These are phyloP conservation scores for Dromius quadrimaculatus DNA, from an alignment of 2,888 invertebrate species.

Conservation along the genomic window DNA sequence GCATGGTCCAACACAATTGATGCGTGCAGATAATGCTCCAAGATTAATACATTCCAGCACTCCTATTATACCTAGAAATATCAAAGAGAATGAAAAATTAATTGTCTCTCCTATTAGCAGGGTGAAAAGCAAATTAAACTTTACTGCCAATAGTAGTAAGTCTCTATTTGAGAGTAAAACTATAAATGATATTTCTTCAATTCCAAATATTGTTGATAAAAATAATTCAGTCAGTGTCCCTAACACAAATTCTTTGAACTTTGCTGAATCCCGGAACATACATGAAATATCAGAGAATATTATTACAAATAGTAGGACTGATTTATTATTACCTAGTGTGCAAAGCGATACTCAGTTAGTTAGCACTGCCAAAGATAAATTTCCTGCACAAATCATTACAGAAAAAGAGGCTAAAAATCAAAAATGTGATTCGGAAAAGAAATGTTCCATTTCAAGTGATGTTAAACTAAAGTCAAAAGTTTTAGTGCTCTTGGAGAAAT, in stretches of 20 bases:
- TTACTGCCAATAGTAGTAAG: conserved; percentile 6
- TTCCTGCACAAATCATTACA: too few species aligned
- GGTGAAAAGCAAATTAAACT: background rate
- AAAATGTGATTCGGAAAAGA: too few species aligned
- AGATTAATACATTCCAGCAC: conserved; percentile 47
- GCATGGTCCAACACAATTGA: conserved; percentile 15
- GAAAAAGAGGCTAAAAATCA: too few species aligned
- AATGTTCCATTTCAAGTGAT: conserved; percentile 36
- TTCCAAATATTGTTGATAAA: conserved; percentile 1
- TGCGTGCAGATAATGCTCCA: conserved; percentile 42
- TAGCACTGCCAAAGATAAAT: too few species aligned
- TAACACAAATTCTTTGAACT: too few species aligned
- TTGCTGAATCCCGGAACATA: too few species aligned
- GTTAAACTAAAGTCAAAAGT: conserved; percentile 52
- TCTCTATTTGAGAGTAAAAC: conserved; percentile 19
- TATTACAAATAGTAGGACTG: too few species aligned
- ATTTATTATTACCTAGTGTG: too few species aligned
- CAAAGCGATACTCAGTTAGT: too few species aligned
- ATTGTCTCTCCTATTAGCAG: conserved; percentile 26
- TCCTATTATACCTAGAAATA: conserved; percentile 17
- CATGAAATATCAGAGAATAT: too few species aligned
- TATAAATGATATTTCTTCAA: background rate
- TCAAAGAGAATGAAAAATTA: conserved; percentile 14
- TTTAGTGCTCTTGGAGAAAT: conserved; percentile 49
- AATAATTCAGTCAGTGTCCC: background rate